These are phyloP conservation scores for Calameuta filiformis DNA, from an alignment of 2,888 invertebrate genomes.

Conservation along the genomic window DNA sequence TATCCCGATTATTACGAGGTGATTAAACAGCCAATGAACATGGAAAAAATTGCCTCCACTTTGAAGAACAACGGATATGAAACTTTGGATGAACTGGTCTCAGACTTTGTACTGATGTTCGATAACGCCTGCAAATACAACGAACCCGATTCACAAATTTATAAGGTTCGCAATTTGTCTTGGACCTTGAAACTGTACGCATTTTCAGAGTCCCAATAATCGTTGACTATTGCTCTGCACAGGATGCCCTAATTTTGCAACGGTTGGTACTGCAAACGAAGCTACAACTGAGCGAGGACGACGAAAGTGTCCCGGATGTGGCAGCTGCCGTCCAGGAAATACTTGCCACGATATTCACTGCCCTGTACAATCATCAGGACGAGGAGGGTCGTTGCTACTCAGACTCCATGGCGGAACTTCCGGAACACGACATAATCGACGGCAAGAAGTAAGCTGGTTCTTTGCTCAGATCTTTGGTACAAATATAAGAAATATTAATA, in stretches of 20 bases:
- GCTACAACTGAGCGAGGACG: slow-evolving; percentile 84
- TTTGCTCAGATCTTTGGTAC: neutral
- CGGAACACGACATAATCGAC: slow-evolving; percentile 82
- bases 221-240: slow-evolving; percentile 16
- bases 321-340: slow-evolving; percentile 90
- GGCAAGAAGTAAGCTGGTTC: slow-evolving; percentile 70
- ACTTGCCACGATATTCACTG: slow-evolving; percentile 89
- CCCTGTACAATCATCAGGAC: slow-evolving; percentile 96
- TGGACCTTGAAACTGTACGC: neutral
- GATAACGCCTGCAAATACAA: slow-evolving; percentile 98
- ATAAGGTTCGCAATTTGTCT: slow-evolving; percentile 73
- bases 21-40: slow-evolving; percentile 95
- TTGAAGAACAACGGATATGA: slow-evolving; percentile 82
- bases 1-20: slow-evolving; percentile 98
- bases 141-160: slow-evolving; percentile 96
- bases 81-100: slow-evolving; percentile 85
- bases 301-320: slow-evolving; percentile 91
- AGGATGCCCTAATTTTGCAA: slow-evolving; percentile 93
- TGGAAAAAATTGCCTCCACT: slow-evolving; percentile 92
- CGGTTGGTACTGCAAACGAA: slow-evolving; percentile 93
- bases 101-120: slow-evolving; percentile 93
- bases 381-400: slow-evolving; percentile 96
- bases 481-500: neutral
- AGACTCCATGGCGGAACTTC: slow-evolving; percentile 94
- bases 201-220: neutral